Percentiles rank a stretch among this genome's conserved stretches.
Conservation (phyloP, 2,113 vertebrate species). For the Planiliza haematocheilus region DNA sequence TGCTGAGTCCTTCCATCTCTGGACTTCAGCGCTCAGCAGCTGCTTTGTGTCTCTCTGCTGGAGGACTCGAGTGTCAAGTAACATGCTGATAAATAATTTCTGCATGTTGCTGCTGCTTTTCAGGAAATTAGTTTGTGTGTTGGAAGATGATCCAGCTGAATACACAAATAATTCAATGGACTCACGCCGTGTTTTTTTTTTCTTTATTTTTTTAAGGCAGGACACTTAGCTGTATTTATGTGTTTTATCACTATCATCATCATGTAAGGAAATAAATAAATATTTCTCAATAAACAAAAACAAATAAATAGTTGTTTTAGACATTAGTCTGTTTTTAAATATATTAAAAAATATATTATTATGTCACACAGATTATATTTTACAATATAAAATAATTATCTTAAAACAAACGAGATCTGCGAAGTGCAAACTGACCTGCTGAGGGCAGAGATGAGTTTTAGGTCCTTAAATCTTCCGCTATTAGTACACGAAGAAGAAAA, state of each 20-base stretch:
- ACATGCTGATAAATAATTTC: conserved; percentile 66
- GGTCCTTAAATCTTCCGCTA: background rate
- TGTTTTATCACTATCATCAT: too few species aligned
- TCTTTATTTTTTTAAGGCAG: too few species aligned
- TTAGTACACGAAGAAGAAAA: background rate
- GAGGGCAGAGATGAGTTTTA: too few species aligned
- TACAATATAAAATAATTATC: background rate
- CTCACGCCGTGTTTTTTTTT: conserved; percentile 5
- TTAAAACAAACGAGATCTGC: too few species aligned
- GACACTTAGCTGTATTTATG: background rate
- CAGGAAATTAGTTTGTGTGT: conserved; percentile 51
- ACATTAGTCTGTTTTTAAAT: too few species aligned
- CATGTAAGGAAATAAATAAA: background rate
- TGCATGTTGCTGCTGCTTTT: conserved; percentile 34
- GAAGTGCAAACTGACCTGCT: too few species aligned
- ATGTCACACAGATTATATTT: too few species aligned
- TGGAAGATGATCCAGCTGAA: conserved; percentile 42
- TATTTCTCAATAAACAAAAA: too few species aligned
- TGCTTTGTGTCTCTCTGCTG: conserved; percentile 10
- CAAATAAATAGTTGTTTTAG: too few species aligned
- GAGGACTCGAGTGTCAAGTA: conserved; percentile 24
- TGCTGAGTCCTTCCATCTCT: background rate
- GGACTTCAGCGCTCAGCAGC: background rate
- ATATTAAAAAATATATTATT: too few species aligned
- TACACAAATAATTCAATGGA: conserved; percentile 50